Conservation (phyloP, 2,797 vertebrate species). For the Megalops cyprinoides region DNA sequence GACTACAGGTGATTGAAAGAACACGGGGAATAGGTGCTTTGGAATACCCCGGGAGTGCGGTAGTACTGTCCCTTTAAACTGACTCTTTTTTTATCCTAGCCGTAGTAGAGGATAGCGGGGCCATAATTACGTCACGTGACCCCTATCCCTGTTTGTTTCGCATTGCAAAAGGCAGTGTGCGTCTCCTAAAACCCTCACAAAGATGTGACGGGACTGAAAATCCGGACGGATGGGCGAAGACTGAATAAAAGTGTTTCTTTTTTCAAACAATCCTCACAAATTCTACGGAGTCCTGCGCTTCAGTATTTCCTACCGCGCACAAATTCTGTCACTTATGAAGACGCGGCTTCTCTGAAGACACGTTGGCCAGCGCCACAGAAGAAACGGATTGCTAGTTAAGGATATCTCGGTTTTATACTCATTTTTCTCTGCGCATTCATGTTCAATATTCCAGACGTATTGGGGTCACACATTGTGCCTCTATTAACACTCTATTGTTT, state of each 20-base stretch:
- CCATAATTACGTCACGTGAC: conserved; percentile 1
- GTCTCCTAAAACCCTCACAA: not conserved
- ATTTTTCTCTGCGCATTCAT: not conserved
- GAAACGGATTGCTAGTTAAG: not conserved
- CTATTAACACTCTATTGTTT: not conserved
- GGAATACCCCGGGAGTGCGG: too few species aligned
- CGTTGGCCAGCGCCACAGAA: not conserved
- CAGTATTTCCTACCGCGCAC: not conserved
- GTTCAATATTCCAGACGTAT: not conserved
- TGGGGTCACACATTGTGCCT: not conserved
- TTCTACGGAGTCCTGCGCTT: not conserved
- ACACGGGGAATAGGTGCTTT: too few species aligned
- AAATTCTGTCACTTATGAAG: not conserved
- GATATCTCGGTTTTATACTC: not conserved
- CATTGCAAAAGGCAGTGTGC: not conserved
- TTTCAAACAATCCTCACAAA: not conserved
- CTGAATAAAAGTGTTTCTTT: not conserved
- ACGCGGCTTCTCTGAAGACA: not conserved
- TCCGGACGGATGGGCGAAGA: not conserved
- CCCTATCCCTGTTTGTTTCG: not conserved
- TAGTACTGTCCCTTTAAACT: too few species aligned
- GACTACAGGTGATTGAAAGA: too few species aligned
- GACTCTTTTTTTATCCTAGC: too few species aligned
- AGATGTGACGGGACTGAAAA: not conserved
- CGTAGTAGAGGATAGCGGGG: not conserved